Conservation (phyloP, 2,888 invertebrate genomes). For the Acleris laterana region DNA sequence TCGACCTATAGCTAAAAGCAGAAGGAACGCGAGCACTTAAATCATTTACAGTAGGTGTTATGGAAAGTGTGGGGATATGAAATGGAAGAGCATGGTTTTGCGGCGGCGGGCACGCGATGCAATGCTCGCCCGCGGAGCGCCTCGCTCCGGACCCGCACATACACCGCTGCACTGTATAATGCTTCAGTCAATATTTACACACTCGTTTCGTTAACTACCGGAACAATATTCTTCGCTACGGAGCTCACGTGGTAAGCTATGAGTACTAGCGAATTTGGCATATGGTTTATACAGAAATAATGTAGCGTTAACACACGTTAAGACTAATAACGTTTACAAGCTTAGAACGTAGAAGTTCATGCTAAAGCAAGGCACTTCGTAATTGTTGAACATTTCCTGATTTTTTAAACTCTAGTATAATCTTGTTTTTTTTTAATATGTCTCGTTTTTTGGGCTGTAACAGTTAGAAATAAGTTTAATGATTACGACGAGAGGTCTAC, state of each 20-base stretch:
- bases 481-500: too few relatives aligned
- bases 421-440: too few relatives aligned
- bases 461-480: too few relatives aligned
- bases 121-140: constrained; percentile 50
- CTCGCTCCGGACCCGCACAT: constrained; percentile 48
- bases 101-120: constrained; percentile 66
- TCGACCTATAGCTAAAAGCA: constrained; percentile 6
- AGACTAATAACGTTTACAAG: too few relatives aligned
- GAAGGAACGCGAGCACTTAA: constrained; percentile 20
- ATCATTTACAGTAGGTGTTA: constrained; percentile 36
- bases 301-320: too few relatives aligned
- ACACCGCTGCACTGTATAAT: constrained; percentile 44
- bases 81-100: constrained; percentile 60
- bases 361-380: too few relatives aligned
- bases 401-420: too few relatives aligned
- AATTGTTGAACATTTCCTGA: too few relatives aligned
- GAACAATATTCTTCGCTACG: constrained; percentile 1
- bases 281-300: too few relatives aligned
- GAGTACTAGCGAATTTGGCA: background rate
- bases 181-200: constrained; percentile 51
- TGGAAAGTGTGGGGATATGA: constrained; percentile 54
- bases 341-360: too few relatives aligned
- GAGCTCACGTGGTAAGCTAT: constrained; percentile 20
- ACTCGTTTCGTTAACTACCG: constrained; percentile 34
- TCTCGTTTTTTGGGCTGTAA: too few relatives aligned